Percentiles rank a stretch among this genome's conserved stretches.
Conservation (phyloP, 1,140 invertebrate species). For the Zaprionus camerounensis region DNA sequence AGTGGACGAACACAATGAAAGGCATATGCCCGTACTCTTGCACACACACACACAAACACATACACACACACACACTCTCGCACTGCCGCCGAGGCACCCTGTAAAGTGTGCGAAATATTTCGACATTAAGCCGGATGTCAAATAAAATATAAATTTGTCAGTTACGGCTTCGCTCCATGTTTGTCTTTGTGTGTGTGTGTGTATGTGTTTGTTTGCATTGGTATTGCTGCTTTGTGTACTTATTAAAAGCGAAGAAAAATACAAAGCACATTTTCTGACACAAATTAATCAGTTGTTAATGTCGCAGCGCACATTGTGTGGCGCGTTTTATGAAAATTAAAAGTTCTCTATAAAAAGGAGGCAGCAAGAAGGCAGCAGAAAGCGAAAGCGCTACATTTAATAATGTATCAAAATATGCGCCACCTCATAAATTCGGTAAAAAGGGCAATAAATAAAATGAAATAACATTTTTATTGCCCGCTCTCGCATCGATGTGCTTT, state of each 20-base stretch:
- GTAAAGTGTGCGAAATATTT: conserved; percentile 66
- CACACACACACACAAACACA: conserved; percentile 32
- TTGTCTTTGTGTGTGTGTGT: background rate
- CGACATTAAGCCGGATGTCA: conserved; percentile 73
- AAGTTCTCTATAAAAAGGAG: background rate
- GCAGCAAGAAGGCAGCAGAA: background rate
- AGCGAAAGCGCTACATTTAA: conserved; percentile 36
- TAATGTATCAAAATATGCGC: conserved; percentile 78
- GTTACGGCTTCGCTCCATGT: conserved; percentile 66
- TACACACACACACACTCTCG: conserved; percentile 2
- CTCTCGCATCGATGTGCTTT: conserved; percentile 37
- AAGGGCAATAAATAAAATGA: conserved; percentile 83
- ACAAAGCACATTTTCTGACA: conserved; percentile 41
- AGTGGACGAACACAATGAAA: conserved; percentile 55
- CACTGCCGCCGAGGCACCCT: conserved; percentile 10
- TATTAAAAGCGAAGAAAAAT: conserved; percentile 30
- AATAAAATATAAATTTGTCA: conserved; percentile 84
- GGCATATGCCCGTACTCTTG: conserved; percentile 20
- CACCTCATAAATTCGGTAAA: conserved; percentile 79
- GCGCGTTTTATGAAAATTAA: conserved; percentile 50
- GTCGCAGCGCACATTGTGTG: conserved; percentile 10
- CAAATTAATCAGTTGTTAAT: conserved; percentile 52
- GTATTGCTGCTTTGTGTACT: conserved; percentile 28
- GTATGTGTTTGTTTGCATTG: conserved; percentile 1
- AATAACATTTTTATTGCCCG: conserved; percentile 82